These are phyloP conservation scores for Protobothrops mucrosquamatus DNA, from an alignment of 2,113 vertebrate species.

Conservation along the genomic window DNA sequence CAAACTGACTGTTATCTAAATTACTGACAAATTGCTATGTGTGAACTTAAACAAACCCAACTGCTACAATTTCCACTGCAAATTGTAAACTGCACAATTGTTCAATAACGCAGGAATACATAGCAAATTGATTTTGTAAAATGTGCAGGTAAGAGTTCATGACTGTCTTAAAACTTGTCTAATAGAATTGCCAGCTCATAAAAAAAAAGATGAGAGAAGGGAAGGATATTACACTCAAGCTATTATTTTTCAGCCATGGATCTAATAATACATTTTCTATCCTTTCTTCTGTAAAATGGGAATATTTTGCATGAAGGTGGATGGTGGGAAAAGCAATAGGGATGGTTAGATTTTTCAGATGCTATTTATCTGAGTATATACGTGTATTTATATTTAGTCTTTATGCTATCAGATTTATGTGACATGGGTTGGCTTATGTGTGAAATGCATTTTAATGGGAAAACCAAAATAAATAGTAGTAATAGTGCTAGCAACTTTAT, in stretches of 20 bases:
- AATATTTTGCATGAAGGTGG: background rate
- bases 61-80: background rate
- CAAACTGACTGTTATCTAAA: background rate
- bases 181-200: background rate
- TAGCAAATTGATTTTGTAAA: background rate
- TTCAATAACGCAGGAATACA: background rate
- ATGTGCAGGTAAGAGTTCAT: background rate
- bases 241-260: background rate
- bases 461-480: background rate
- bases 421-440: background rate
- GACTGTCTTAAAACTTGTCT: background rate
- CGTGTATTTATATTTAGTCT: background rate
- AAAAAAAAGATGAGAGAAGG: background rate
- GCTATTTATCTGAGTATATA: background rate
- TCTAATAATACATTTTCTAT: background rate
- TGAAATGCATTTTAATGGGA: background rate
- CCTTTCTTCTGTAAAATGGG: background rate
- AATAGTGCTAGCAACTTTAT: background rate
- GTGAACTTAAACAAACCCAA: background rate
- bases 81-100: background rate
- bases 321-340: background rate
- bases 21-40: background rate
- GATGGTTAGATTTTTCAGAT: background rate
- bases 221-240: background rate
- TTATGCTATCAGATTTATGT: background rate